A percentile compares a stretch with the other conserved stretches of the same genome.
Conservation (phyloP, 2,888 invertebrate species). For the Andrena fulva region DNA sequence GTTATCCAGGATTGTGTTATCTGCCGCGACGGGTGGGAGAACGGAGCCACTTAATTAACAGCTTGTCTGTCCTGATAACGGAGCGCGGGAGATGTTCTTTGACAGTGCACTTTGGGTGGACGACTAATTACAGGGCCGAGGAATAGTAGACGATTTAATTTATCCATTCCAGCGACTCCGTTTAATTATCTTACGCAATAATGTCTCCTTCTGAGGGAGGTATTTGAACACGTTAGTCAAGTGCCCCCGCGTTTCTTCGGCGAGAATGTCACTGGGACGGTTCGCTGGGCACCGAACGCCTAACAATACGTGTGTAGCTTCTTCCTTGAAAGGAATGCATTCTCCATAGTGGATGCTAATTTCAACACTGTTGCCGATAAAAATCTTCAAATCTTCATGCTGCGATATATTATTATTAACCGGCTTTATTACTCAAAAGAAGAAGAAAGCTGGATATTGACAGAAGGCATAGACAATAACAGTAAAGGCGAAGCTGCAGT, state of each 20-base stretch:
- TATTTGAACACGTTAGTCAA: conserved; percentile 48
- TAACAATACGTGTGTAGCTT: neutral
- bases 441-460: too few relatives aligned
- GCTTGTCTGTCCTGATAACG: conserved; percentile 61
- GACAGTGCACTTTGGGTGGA: conserved; percentile 55
- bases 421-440: too few relatives aligned
- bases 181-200: conserved; percentile 61
- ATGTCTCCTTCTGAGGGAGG: conserved; percentile 43
- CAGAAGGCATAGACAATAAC: too few relatives aligned
- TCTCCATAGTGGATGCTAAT: neutral
- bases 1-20: conserved; percentile 56
- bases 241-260: neutral
- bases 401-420: too few relatives aligned
- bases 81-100: conserved; percentile 54
- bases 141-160: conserved; percentile 63
- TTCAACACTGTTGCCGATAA: too few relatives aligned
- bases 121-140: conserved; percentile 61
- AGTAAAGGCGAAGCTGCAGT: too few relatives aligned
- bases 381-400: too few relatives aligned
- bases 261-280: conserved; percentile 5
- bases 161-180: conserved; percentile 57
- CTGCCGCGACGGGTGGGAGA: conserved; percentile 39
- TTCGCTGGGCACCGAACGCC: neutral
- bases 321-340: neutral
- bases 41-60: conserved; percentile 59